Percentiles rank a stretch among this genome's conserved stretches.
These are phyloP conservation scores for Acleris cristana DNA, from an alignment of 2,888 invertebrate genomes.

Conservation along the genomic window DNA sequence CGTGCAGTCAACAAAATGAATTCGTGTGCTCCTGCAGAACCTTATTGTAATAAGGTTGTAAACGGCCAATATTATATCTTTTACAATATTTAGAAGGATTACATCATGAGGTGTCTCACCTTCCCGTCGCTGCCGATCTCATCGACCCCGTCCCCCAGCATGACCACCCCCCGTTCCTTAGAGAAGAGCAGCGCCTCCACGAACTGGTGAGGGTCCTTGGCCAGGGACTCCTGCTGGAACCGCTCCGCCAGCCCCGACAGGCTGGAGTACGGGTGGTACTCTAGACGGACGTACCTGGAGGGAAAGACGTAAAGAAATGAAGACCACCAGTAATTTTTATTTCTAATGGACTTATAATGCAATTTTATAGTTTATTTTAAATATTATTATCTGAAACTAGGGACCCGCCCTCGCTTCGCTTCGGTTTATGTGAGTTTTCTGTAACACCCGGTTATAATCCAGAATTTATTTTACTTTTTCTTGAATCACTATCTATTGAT, in stretches of 20 bases:
- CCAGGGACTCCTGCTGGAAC: constrained; percentile 80
- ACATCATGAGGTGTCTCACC: constrained; percentile 59
- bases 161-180: constrained; percentile 87
- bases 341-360: too few species aligned
- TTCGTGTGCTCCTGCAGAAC: background rate
- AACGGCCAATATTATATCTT: too few species aligned
- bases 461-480: too few species aligned
- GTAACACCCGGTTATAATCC: too few species aligned
- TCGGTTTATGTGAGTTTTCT: too few species aligned
- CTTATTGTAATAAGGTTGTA: too few species aligned
- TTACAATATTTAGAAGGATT: too few species aligned
- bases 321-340: too few species aligned
- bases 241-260: constrained; percentile 76
- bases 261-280: constrained; percentile 86
- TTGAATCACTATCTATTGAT: too few species aligned
- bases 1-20: background rate
- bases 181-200: constrained; percentile 89
- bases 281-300: constrained; percentile 84
- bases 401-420: too few species aligned
- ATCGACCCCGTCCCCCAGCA: constrained; percentile 89
- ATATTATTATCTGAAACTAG: too few species aligned
- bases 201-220: constrained; percentile 85
- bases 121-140: constrained; percentile 81
- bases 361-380: too few species aligned
- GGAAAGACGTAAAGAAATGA: background rate